These are phyloP conservation scores for Nyctibius grandis DNA, from an alignment of 2,797 vertebrate species.

Conservation along the genomic window DNA sequence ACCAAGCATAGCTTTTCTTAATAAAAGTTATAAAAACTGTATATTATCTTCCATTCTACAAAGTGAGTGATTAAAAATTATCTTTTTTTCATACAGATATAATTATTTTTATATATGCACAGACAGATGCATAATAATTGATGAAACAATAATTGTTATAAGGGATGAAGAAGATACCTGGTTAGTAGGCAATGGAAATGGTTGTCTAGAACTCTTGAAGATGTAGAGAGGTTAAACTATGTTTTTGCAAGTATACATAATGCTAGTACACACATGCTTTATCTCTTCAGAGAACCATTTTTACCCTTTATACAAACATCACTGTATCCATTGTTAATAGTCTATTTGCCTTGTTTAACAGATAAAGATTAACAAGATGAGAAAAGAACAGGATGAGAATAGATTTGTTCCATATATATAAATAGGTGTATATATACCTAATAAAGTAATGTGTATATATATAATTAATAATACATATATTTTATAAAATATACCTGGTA, in stretches of 20 bases:
- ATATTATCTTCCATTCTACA: not conserved
- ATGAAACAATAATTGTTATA: not conserved
- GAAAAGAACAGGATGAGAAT: not conserved
- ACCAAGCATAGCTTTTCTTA: not conserved
- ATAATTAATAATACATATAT: not conserved
- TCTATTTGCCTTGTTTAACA: not conserved
- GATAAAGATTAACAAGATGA: not conserved
- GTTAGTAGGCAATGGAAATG: not conserved
- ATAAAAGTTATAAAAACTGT: not conserved
- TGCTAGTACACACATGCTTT: not conserved
- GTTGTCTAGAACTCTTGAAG: not conserved
- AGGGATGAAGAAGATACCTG: not conserved
- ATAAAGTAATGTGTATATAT: not conserved
- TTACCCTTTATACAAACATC: not conserved
- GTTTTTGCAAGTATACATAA: not conserved
- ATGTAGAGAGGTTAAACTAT: not conserved
- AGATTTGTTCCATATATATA: not conserved
- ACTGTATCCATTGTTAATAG: not conserved
- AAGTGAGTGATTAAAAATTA: not conserved
- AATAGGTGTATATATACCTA: not conserved
- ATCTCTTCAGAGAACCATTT: not conserved
- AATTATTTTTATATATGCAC: not conserved
- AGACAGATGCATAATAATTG: not conserved
- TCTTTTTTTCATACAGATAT: not conserved
- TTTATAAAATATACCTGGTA: not conserved